Base-by-base conservation (phyloP, 2,113 vertebrate species). In the Camelus bactrianus region DNA sequence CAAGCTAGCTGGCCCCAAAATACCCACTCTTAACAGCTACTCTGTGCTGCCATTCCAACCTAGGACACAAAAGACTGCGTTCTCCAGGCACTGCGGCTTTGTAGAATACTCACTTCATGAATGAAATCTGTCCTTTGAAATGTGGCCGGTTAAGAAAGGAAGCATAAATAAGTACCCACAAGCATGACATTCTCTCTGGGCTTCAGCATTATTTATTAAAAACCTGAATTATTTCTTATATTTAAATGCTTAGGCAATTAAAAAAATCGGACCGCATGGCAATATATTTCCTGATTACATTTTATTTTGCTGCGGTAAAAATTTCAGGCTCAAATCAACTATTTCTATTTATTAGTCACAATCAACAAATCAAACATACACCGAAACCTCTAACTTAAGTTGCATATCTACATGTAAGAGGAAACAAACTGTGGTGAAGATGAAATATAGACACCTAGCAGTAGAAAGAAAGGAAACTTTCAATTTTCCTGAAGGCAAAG, bases 311-410 rank as follows among this genome's bases (percentile, higher is more conserved):
- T 60, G 52, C 90, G 46, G 24, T 52, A 76, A 75, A 87, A 15
- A 38, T 42, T 83, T 92, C 17, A 90, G 19, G 14, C 26, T 88
- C 22, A n/a, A 4, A 38, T 26, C 9, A 89, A 76, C 4, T 48
- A 54, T 75, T 91, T 85, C 22, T 77, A n/a, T 60, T 62, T 87
- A 56, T 75, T 79, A 83, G 6, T 95, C 67, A 82, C 32, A 86
- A 46, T 80, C 58, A 77, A 30, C 73, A 12, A 24, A 90, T 86
- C 0, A n/a, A 81, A 62, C 69, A 82, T 3, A 62, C 69, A 82
- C 4, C 12, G 42, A 72, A 65, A 48, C 17, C 26, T 64, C 58
- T 87, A 89, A 46, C 6, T 26, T 85, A 64, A 82, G 32, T 83
- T 70, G 73, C 16, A 24, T 73, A 69, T 65, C 42, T 79, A 46